Percentiles rank a stretch among this genome's conserved stretches.
These are phyloP conservation scores for Cherax destructor DNA, from an alignment of 1,140 invertebrate species.

Conservation along the genomic window DNA sequence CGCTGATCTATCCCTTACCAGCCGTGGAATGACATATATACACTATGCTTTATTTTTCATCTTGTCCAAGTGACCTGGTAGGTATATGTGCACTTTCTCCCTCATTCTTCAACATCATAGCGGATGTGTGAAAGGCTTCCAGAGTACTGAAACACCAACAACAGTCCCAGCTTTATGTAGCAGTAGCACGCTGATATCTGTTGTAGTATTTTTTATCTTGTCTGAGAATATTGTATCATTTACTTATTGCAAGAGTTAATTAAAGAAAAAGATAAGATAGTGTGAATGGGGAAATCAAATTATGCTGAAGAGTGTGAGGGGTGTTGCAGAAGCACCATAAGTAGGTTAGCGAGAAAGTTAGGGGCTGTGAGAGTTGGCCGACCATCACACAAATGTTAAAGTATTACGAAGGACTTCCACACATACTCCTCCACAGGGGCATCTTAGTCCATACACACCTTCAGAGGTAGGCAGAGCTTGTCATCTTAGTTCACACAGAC, in stretches of 20 bases:
- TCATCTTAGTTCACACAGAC: not conserved
- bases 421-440: not conserved
- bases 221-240: not conserved
- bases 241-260: not conserved
- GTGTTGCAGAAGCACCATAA: slow-evolving; percentile 19
- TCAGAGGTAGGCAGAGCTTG: not conserved
- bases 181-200: too few relatives aligned
- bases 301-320: not conserved
- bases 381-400: slow-evolving; percentile 22
- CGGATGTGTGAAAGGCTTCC: not conserved
- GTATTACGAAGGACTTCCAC: not conserved
- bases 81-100: not conserved
- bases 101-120: not conserved
- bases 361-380: slow-evolving; percentile 32
- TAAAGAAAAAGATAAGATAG: not conserved
- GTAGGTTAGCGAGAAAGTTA: slow-evolving; percentile 45
- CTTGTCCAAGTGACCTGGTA: too few relatives aligned
- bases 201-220: not conserved
- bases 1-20: not conserved
- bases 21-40: not conserved
- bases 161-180: too few relatives aligned
- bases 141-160: not conserved
- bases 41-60: not conserved
- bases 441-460: not conserved
- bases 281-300: not conserved